phyloP scores from a whole-genome alignment of 2,888 invertebrate genomes.

The Dasypolia templi region DNA sequence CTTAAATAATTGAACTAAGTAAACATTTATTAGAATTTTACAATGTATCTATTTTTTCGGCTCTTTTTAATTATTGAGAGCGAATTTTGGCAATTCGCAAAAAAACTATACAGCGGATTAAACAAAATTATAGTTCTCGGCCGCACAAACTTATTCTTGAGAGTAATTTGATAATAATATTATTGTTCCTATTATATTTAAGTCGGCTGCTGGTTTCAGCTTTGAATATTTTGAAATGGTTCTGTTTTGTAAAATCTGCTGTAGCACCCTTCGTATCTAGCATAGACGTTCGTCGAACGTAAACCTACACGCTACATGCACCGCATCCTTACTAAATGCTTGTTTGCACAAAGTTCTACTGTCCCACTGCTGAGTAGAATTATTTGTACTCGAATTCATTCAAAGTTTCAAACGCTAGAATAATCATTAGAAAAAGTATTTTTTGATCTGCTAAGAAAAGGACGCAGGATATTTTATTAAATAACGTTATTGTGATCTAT shows the following conservation, averaged over 20 bases:
- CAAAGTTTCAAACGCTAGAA: too few relatives aligned
- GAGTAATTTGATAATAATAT: neutral
- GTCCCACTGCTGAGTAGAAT: neutral
- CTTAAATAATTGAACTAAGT: neutral
- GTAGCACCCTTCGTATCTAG: neutral
- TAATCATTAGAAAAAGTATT: neutral
- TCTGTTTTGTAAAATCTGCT: conserved; percentile 6
- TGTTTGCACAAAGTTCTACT: conserved; percentile 1
- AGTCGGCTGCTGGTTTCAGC: neutral
- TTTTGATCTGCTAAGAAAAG: conserved; percentile 13
- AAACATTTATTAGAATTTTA: conserved; percentile 11
- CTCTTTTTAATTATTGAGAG: neutral
- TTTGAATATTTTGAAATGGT: conserved; percentile 26
- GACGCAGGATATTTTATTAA: neutral
- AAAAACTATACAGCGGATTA: neutral
- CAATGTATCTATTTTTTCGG: neutral
- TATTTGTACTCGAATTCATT: neutral
- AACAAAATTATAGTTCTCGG: neutral
- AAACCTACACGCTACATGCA: neutral
- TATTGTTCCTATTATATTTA: neutral
- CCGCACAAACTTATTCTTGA: neutral
- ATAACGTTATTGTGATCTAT: conserved; percentile 7
- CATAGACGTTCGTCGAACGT: neutral
- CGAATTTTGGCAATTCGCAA: neutral
- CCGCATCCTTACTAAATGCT: neutral